Evolutionary conservation across 1,140 invertebrate genomes (phyloP).

Genomic region (Cecropterus lyciades): DNA sequence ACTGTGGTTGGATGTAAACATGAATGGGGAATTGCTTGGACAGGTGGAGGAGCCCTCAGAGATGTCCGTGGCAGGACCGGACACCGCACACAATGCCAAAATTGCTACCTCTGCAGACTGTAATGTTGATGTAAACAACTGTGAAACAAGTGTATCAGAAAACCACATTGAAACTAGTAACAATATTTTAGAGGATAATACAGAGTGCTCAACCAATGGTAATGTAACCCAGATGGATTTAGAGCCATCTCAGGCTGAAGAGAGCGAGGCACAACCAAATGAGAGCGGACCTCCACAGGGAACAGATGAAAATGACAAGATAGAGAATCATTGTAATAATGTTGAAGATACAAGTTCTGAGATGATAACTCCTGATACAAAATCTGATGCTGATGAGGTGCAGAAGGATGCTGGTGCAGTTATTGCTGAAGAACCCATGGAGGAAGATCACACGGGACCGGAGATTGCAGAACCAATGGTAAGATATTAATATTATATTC

Average conservation of each 20-base stretch:
- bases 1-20: slow-evolving; percentile 58
- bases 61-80: slow-evolving; percentile 39
- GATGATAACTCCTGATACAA: not conserved
- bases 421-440: not conserved
- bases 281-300: not conserved
- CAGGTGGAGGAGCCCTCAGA: slow-evolving; percentile 59
- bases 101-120: slow-evolving; percentile 29
- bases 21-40: slow-evolving; percentile 71
- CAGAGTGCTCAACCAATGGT: not conserved
- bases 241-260: not conserved
- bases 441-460: not conserved
- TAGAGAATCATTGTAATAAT: slow-evolving; percentile 27
- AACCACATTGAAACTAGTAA: slow-evolving; percentile 3
- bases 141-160: slow-evolving; percentile 33
- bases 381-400: not conserved
- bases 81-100: slow-evolving; percentile 20
- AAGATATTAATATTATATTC: not conserved
- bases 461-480: slow-evolving; percentile 2
- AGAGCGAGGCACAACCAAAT: not conserved
- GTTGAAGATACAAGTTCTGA: not conserved
- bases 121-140: slow-evolving; percentile 36
- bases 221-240: not conserved
- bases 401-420: not conserved
- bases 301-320: slow-evolving; percentile 7
- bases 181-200: slow-evolving; percentile 7